Conservation (phyloP, 2,797 vertebrate genomes). For the Phoebastria nigripes region DNA sequence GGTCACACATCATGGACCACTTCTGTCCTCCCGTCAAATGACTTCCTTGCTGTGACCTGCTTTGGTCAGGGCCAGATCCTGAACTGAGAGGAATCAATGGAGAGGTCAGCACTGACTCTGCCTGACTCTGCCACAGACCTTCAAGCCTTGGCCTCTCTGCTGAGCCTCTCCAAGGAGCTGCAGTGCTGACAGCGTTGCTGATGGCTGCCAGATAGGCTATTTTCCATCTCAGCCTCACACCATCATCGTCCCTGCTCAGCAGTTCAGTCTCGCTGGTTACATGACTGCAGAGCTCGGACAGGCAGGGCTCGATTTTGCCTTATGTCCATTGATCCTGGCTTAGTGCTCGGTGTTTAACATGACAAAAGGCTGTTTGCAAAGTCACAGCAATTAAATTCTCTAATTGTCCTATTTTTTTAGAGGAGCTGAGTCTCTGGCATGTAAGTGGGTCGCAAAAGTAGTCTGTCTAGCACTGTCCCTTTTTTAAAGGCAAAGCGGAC, state of each 20-base stretch:
- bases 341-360: not conserved
- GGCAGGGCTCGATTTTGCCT: not conserved
- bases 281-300: not conserved
- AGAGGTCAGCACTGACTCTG: not conserved
- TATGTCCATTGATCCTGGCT: not conserved
- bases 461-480: not conserved
- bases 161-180: not conserved
- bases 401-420: not conserved
- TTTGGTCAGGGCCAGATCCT: not conserved
- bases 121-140: not conserved
- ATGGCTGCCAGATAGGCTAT: not conserved
- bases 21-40: not conserved
- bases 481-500: not conserved
- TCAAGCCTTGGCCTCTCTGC: not conserved
- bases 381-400: not conserved
- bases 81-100: not conserved
- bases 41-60: not conserved
- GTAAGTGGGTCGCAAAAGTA: not conserved
- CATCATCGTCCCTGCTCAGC: not conserved
- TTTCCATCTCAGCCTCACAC: not conserved
- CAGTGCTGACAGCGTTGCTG: not conserved
- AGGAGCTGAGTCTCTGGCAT: not conserved
- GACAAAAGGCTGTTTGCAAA: not conserved
- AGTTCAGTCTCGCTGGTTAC: not conserved
- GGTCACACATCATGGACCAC: not conserved